Base-by-base conservation (phyloP, 64 coral and sea anemone genomes). In the Montipora efflorescens region DNA sequence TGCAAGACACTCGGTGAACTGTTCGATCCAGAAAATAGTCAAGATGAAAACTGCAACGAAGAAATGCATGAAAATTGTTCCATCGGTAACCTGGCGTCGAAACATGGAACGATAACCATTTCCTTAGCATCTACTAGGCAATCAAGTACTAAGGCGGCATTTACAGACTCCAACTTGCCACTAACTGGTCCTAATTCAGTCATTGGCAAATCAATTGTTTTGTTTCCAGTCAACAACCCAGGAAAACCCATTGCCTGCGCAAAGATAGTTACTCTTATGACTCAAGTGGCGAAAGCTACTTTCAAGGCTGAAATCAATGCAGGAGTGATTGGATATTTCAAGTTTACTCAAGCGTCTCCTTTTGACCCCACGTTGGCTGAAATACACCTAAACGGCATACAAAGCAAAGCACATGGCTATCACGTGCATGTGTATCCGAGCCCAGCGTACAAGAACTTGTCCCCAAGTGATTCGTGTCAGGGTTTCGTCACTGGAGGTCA, bases 371-470 rank as follows among this genome's bases (percentile, higher is more conserved):
- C 95, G 0, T 5, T 21, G 59, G 81, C 86, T 15, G 46, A 83
- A 47, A 79, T 98, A 53, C 55, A 80, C 18, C 82, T 98, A 19
- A 89, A 19, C 48, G 91, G 88, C 47, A 67, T 98, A 45, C 13
- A 61, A 5, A 67, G 57, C 0, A 84, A 92, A 51, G 89, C 96
- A 22, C 53, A 98, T 47, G 96, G 96, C 0, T 98, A 81, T 48
- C 96, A 98, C 25, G 84, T 98, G 0, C 96, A 98, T 48, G 84
- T 91, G 2, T 98, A 87, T 67, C 93, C 93, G 22, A 98, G 94
- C 21, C 96, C 96, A 8, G 20, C 75, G 18, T 95, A 98, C 50
- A 91, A 89, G 78, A 36, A 46, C 4, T 82, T 95, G 2, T 48
- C 55, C 9, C 70, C 55, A 45, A 86, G 36, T 48, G 69, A 49